Conservation (phyloP, 2,113 vertebrate species). For the Eulemur macaco region DNA sequence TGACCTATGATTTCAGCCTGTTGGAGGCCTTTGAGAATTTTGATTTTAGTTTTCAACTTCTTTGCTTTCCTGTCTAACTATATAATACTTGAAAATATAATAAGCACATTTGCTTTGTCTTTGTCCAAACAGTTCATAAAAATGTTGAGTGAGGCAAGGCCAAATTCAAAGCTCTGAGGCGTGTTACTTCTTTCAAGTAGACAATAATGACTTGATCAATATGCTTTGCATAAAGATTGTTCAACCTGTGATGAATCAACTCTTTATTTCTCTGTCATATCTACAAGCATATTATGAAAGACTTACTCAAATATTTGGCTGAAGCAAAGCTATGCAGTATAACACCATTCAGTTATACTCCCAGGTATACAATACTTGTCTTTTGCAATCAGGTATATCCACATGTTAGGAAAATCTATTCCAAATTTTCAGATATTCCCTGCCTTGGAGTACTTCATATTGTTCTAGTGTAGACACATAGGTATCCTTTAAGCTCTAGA, state of each 20-base stretch:
- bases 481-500: not conserved
- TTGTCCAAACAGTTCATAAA: conserved; percentile 1
- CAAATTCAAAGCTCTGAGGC: not conserved
- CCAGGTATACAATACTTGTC: not conserved
- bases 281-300: not conserved
- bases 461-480: not conserved
- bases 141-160: not conserved
- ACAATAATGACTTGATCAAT: conserved; percentile 10
- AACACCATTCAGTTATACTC: not conserved
- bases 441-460: not conserved
- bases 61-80: not conserved
- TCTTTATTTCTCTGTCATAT: conserved; percentile 7
- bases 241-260: conserved; percentile 28
- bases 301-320: not conserved
- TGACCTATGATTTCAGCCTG: not conserved
- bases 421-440: not conserved
- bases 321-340: not conserved
- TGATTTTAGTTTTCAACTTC: not conserved
- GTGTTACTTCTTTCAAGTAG: not conserved
- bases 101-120: not conserved
- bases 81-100: not conserved
- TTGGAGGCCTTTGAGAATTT: not conserved
- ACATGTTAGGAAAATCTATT: not conserved
- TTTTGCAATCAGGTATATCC: not conserved
- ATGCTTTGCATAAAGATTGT: not conserved